Conservation (phyloP, 1,140 invertebrate species). For the Drosophila bifasciata region DNA sequence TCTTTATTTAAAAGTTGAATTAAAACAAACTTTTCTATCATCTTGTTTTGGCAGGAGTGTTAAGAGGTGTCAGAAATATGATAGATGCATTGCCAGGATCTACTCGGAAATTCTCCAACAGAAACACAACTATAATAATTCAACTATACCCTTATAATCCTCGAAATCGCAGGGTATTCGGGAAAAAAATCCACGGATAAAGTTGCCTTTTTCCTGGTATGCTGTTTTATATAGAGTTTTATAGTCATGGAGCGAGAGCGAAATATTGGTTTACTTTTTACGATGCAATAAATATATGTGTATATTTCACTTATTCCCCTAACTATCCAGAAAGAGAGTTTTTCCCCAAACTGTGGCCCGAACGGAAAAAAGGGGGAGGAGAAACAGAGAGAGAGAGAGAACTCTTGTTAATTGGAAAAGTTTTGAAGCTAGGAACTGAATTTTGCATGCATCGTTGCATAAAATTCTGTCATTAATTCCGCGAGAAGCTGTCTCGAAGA, state of each 20-base stretch:
- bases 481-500: background rate
- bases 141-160: no score
- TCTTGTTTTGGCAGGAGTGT: no score
- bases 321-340: constrained; percentile 4
- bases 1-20: no score
- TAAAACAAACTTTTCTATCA: no score
- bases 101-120: no score
- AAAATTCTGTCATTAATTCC: constrained; percentile 29
- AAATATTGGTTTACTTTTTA: constrained; percentile 43
- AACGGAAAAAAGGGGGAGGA: background rate
- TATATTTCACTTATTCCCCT: constrained; percentile 12
- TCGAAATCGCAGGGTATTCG: background rate
- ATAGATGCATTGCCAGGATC: no score
- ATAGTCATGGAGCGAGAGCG: constrained; percentile 22
- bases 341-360: no score
- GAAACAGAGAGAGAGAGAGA: background rate
- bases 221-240: constrained; percentile 23
- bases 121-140: no score
- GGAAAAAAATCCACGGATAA: no score
- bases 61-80: no score
- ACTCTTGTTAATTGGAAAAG: constrained; percentile 61
- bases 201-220: constrained; percentile 5
- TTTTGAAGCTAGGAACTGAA: constrained; percentile 51
- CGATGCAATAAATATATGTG: constrained; percentile 50
- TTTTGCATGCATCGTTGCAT: constrained; percentile 54